Evolutionary conservation across 2,888 invertebrate species (phyloP).

Genomic region (Ptychoptera contaminata): DNA sequence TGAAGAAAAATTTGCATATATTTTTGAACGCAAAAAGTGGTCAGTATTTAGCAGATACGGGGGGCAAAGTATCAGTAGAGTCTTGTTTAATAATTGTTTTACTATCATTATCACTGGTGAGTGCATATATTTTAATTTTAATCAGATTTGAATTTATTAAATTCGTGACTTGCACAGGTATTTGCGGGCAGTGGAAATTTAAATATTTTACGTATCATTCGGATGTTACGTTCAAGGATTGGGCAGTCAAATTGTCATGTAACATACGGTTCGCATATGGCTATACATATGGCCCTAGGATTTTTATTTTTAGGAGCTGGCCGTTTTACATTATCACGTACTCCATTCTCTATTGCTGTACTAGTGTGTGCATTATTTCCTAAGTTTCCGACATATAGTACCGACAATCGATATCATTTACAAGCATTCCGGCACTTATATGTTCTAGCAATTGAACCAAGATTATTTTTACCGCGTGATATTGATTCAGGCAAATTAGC

Average conservation of each 20-base stretch:
- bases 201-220: slow-evolving; percentile 61
- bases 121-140: slow-evolving; percentile 27
- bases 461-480: slow-evolving; percentile 76
- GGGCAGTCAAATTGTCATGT: slow-evolving; percentile 55
- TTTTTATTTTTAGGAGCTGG: slow-evolving; percentile 90
- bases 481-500: slow-evolving; percentile 64
- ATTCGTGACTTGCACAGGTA: slow-evolving; percentile 37
- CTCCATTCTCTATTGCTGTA: slow-evolving; percentile 75
- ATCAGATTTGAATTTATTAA: slow-evolving; percentile 1
- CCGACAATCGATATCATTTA: slow-evolving; percentile 92
- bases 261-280: slow-evolving; percentile 84
- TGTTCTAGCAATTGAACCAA: slow-evolving; percentile 81
- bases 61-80: slow-evolving; percentile 81
- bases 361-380: slow-evolving; percentile 90
- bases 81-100: slow-evolving; percentile 73
- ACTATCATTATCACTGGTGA: slow-evolving; percentile 53
- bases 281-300: slow-evolving; percentile 89
- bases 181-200: slow-evolving; percentile 92
- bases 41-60: slow-evolving; percentile 68
- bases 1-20: slow-evolving; percentile 31
- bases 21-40: slow-evolving; percentile 30
- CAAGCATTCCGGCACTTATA: slow-evolving; percentile 95
- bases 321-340: slow-evolving; percentile 65
- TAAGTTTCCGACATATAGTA: slow-evolving; percentile 90
- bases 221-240: slow-evolving; percentile 68